Base-by-base conservation (phyloP, 2,888 invertebrate genomes). In the Blomia tropicalis region DNA sequence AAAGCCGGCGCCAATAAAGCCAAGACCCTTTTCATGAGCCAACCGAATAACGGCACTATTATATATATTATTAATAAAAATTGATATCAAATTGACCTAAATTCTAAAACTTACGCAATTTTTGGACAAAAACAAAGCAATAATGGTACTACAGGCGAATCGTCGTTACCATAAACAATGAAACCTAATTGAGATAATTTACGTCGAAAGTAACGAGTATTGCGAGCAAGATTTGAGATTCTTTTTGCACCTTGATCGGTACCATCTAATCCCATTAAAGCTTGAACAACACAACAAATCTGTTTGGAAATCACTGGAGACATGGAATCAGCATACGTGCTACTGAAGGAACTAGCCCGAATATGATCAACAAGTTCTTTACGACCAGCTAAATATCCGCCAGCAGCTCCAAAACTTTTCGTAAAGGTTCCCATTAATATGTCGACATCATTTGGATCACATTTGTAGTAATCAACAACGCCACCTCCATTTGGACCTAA, bases 1-100 rank as follows among this genome's bases (percentile, higher is more conserved):
- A 76, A 91, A 96, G 66, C 93, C 95, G 62, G 95, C 96, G 64
- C 95, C 93, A 4, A 96, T 95, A 23, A 85, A 82, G 61, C 93
- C 96, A 66, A 98, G 81, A 68, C 87, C 84, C 67, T 82, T 79
- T 70, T 81, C 80, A 60, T 86, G 81, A 69, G 93, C 79, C 64
- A 83, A 83, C 71, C 95, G 82, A 66, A 92, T 87, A 68, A 90
- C 86, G 68, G 83, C 83, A 43, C 87, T 87, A 71, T 64, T 51
- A 41, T 54, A 27, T 44, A 58, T 30, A 62, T 47, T 51, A 14
- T n/a, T 31, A 51, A n/a, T 36, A 25, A 19, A 14, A 53, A 47
- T 32, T 1, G 11, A 43, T 51, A 4, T 36, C 17, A 53, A 1
- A 32, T 53, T 31, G n/a, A n/a, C n/a, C n/a, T 54, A 2, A 53